Percentiles rank a stretch among this genome's conserved stretches.
Evolutionary conservation across 1,140 invertebrate species (phyloP).

Genomic region (Cyclargus thomasi): DNA sequence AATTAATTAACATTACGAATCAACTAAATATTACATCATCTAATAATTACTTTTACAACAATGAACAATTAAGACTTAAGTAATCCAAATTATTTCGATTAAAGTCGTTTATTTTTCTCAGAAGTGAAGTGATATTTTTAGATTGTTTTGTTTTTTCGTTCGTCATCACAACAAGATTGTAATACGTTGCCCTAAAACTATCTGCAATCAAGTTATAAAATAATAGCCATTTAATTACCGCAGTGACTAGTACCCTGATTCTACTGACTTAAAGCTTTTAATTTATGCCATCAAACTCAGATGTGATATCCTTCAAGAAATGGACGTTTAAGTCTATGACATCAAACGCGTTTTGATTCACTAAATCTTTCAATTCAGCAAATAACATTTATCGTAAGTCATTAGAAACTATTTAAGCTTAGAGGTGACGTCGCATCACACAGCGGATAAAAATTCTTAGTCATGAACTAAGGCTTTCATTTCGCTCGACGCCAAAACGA

Average conservation of each 20-base stretch:
- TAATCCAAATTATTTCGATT: background rate
- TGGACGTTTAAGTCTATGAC: too few relatives aligned
- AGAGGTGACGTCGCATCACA: too few relatives aligned
- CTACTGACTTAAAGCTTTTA: too few relatives aligned
- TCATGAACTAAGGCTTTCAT: too few relatives aligned
- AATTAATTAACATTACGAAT: background rate
- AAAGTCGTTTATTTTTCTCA: background rate
- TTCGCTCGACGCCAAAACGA: too few relatives aligned
- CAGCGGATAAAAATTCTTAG: too few relatives aligned
- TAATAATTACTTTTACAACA: background rate
- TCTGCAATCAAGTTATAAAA: background rate
- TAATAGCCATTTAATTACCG: background rate
- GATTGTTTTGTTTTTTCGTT: background rate
- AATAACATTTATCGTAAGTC: too few relatives aligned
- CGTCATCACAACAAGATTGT: background rate
- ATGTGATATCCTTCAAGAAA: too few relatives aligned
- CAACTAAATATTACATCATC: background rate
- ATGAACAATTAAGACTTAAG: background rate
- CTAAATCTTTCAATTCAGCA: too few relatives aligned
- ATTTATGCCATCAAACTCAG: too few relatives aligned
- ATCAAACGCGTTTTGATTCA: too few relatives aligned
- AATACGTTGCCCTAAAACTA: slow-evolving; percentile 10
- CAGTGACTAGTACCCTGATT: background rate
- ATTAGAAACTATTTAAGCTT: too few relatives aligned
- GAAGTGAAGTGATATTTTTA: background rate